Evolutionary conservation across 2,113 vertebrate genomes (phyloP).

Genomic region (Onychostoma macrolepis): DNA sequence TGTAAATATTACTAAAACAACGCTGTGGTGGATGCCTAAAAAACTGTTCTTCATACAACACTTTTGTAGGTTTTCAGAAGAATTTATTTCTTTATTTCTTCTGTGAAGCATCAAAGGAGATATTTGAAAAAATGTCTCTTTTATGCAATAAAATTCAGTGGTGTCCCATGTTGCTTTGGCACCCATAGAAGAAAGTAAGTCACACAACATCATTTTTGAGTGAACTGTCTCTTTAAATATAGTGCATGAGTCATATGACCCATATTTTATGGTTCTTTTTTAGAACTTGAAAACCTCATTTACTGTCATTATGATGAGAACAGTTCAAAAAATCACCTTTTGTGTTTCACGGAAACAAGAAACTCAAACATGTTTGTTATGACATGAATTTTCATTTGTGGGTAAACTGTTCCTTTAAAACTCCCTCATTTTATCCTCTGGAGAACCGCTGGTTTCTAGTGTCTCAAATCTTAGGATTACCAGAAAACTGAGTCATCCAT

Average conservation of each 20-base stretch:
- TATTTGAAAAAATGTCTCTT: not conserved
- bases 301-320: not conserved
- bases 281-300: not conserved
- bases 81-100: not conserved
- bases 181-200: not conserved
- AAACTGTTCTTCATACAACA: not conserved
- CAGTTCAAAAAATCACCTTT: not conserved
- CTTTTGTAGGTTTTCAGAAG: no score
- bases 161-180: not conserved
- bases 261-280: not conserved
- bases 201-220: not conserved
- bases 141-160: not conserved
- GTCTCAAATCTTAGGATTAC: slow-evolving; percentile 38
- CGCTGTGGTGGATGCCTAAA: not conserved
- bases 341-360: not conserved
- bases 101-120: not conserved
- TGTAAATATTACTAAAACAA: not conserved
- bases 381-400: not conserved
- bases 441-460: slow-evolving; percentile 11
- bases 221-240: not conserved
- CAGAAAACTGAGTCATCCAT: slow-evolving; percentile 18
- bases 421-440: slow-evolving; percentile 11
- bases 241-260: not conserved
- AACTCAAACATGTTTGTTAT: not conserved
- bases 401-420: not conserved